Conservation (phyloP, 2,113 vertebrate species). For the Pan paniscus region DNA sequence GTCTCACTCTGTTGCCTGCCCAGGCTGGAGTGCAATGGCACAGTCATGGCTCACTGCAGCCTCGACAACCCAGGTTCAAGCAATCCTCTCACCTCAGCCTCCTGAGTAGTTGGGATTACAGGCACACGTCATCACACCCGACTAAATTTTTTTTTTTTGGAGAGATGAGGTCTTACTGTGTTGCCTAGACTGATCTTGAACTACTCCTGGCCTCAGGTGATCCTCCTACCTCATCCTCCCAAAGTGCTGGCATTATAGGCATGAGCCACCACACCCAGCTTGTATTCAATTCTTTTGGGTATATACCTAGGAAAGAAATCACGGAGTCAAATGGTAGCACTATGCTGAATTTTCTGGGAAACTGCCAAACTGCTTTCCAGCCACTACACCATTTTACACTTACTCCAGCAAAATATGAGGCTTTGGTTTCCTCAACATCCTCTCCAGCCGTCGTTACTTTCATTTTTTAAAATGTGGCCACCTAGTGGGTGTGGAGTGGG, state of each 20-base stretch:
- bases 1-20: not conserved
- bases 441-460: not conserved
- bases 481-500: not conserved
- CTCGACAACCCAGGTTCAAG: too few species aligned
- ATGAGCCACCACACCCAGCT: too few species aligned
- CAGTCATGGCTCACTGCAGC: too few species aligned
- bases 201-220: not conserved
- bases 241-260: too few species aligned
- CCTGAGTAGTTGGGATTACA: too few species aligned
- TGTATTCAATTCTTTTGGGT: not conserved
- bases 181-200: not conserved
- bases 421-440: not conserved
- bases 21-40: too few species aligned
- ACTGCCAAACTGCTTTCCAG: not conserved
- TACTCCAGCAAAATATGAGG: not conserved
- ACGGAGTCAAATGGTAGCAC: not conserved
- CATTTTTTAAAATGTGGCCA: not conserved
- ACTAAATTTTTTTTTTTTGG: not conserved
- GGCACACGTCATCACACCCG: too few species aligned
- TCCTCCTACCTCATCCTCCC: too few species aligned
- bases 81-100: too few species aligned
- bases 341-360: not conserved
- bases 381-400: not conserved
- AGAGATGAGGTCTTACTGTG: not conserved
- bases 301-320: not conserved